Evolutionary conservation across 2,888 invertebrate species (phyloP).

Genomic region (Petrophora chlorosata): DNA sequence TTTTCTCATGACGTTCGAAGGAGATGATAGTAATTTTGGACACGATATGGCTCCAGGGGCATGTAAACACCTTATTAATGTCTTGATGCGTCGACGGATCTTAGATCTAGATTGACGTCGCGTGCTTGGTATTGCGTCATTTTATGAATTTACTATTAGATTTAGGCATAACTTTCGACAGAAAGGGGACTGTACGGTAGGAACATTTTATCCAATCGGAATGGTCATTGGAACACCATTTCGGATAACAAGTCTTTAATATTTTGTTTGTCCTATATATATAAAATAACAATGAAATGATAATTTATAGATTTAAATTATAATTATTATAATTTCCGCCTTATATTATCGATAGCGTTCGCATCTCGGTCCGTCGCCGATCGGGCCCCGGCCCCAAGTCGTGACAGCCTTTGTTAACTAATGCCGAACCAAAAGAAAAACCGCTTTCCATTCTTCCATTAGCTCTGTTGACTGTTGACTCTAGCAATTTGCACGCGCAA

Average conservation of each 20-base stretch:
- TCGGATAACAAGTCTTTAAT: slow-evolving; percentile 4
- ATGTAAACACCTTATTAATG: slow-evolving; percentile 12
- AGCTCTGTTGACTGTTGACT: slow-evolving; percentile 65
- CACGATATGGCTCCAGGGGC: slow-evolving; percentile 12
- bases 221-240: background rate
- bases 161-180: too few relatives aligned
- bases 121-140: background rate
- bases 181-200: too few relatives aligned
- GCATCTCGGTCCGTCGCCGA: slow-evolving; percentile 24
- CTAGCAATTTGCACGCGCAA: slow-evolving; percentile 71
- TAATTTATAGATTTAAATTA: too few relatives aligned
- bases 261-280: slow-evolving; percentile 10
- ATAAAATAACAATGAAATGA: too few relatives aligned
- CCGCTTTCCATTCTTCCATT: slow-evolving; percentile 67
- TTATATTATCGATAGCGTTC: slow-evolving; percentile 21
- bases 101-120: slow-evolving; percentile 10
- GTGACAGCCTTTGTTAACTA: slow-evolving; percentile 78
- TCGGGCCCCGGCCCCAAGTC: slow-evolving; percentile 67
- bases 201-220: too few relatives aligned
- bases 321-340: slow-evolving; percentile 17
- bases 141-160: too few relatives aligned
- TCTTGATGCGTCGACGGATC: background rate
- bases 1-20: background rate
- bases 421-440: slow-evolving; percentile 73
- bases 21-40: slow-evolving; percentile 12